Base-by-base conservation (phyloP, 2,113 vertebrate species). In the Archilochus colubris region DNA sequence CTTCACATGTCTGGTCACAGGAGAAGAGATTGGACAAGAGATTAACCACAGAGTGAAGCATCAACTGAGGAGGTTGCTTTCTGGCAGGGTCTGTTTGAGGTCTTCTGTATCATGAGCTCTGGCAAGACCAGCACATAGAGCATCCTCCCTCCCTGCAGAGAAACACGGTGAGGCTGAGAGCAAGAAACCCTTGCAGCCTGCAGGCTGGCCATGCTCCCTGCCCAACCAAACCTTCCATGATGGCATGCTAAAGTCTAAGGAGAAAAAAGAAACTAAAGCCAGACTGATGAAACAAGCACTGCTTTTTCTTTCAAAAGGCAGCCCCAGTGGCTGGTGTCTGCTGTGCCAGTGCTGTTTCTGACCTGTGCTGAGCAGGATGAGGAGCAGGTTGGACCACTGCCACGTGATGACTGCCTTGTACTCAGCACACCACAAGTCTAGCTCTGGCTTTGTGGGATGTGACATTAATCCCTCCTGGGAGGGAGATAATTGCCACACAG, bases 361-460 rank as follows among this genome's bases (percentile, higher is more conserved):
- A 27, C 63, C 30, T 50, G 36, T 0, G 1, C 63, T 10, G 17
- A 11, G 25, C 70, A 53, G 31, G 44, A 33, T 10, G 27, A 89
- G 64, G 38, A 74, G 61, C 70, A 44, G 54, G 58, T 63, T 94
- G 67, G 79, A 68, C 44, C 58, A n/a, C 51, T 2, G 5, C 31
- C 20, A 11, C 5, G 30, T 1, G 21, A 6, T 27, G 54, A 61
- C 25, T 36, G 36, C 25, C 73, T 62, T 0, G 0, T 55, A 19
- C 89, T 78, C 83, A 33, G 83, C 68, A 66, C 63, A 62, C 31
- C 48, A 7, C 30, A 18, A 18, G 9, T 50, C 50, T n/a, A 31
- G 46, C 54, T 27, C 33, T 64, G 28, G 38, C 36, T 89, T 64
- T 76, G 46, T 69, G 40, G 78, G 58, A 54, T 50, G 36, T 28